phyloP scores from a whole-genome alignment of 2,113 vertebrate species.

The Jacana jacana region DNA sequence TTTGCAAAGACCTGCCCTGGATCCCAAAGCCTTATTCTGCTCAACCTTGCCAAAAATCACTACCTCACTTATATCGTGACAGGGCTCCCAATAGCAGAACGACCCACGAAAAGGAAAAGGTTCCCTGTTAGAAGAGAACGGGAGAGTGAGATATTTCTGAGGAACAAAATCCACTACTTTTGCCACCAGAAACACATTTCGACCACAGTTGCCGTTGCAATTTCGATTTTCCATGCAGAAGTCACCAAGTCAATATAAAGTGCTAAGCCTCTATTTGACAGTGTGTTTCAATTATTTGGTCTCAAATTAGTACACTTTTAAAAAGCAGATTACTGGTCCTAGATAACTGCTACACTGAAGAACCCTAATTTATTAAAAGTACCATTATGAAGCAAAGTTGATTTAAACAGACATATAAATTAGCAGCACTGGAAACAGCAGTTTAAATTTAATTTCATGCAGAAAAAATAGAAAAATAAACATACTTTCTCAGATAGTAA shows the following conservation, averaged over 20 bases:
- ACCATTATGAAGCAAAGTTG: neutral
- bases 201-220: neutral
- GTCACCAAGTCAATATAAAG: neutral
- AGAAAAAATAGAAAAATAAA: neutral
- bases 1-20: neutral
- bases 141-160: neutral
- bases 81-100: neutral
- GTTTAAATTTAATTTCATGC: neutral
- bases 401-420: conserved; percentile 29
- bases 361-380: neutral
- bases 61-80: neutral
- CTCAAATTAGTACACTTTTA: neutral
- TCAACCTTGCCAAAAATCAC: neutral
- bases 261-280: neutral
- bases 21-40: neutral
- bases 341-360: neutral
- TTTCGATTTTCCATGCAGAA: neutral
- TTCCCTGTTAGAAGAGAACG: neutral
- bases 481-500: neutral
- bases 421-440: neutral
- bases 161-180: neutral
- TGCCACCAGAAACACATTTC: neutral
- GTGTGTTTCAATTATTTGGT: neutral
- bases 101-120: neutral
- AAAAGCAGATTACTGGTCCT: neutral